Evolutionary conservation across 35 echinoderm and acorn worm genomes (phyloP), one percentile per base, ranked within the genome.

Genomic region (Anneissia japonica): DNA sequence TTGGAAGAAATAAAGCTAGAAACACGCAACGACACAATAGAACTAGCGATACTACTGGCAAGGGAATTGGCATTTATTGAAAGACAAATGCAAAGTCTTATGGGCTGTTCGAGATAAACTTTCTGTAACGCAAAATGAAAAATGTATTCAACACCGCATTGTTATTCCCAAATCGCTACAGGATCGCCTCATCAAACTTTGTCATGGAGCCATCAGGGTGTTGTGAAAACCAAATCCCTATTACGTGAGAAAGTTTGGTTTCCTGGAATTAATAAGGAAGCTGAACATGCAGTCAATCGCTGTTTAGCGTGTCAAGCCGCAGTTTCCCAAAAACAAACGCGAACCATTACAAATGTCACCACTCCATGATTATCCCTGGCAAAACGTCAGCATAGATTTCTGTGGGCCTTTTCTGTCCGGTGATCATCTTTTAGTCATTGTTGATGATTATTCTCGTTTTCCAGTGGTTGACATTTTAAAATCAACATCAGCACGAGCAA

Each of bases 161-260:
- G 40, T 43, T 43, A 14, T 43, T 43, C 40, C 40, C 4, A 43
- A 43, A 43, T 43, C 14, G 40, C 40, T 43, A 43, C 40, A 43
- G 14, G 40, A 43, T 43, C 40, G 40, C 40, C 4, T 43, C 40
- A 43, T 43, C 4, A 43, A 43, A 43, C 40, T 43, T 14, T 4
- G 40, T 43, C 40, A 43, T 43, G 40, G 40, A n/a, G 93, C 82
- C 6, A 86, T 92, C 72, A 85, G 89, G 74, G 93, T 89, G 0
- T 74, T 92, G 0, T 76, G 83, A 1, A 92, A 89, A 39, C 92
- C 90, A 12, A 96, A 96, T 43, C 36, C 34, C 21, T 91, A 30
- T 30, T 95, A 6, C 34, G 93, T 16, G 85, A 95, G 46, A 91
- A 95, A 64, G 83, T 92, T 28, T 96, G 84, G 90, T 91, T 91